phyloP scores from a whole-genome alignment of 2,113 vertebrate genomes.

The western clawed frog (Xenopus tropicalis) region DNA sequence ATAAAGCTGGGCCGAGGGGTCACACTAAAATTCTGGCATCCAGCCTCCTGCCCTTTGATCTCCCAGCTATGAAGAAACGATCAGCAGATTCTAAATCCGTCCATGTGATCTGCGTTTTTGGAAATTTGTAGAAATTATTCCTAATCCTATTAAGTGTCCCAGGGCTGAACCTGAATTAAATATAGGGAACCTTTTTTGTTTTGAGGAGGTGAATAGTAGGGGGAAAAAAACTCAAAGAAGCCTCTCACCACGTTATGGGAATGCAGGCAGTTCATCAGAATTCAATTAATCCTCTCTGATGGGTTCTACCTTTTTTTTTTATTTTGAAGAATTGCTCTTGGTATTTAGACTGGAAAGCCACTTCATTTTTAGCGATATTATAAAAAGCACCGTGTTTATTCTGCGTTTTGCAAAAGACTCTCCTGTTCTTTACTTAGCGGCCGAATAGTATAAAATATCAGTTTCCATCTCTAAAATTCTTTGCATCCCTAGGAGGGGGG shows the following conservation, averaged over 20 bases:
- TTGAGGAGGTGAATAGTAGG: conserved; percentile 80
- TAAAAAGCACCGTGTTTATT: conserved; percentile 67
- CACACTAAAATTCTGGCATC: conserved; percentile 85
- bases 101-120: conserved; percentile 99
- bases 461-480: conserved; percentile 67
- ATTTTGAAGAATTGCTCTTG: conserved; percentile 70
- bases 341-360: conserved; percentile 75
- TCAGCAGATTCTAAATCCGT: conserved; percentile 95
- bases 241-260: conserved; percentile 83
- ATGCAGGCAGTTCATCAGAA: conserved; percentile 83
- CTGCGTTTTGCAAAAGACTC: too few species aligned
- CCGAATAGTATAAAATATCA: conserved; percentile 73
- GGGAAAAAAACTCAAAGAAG: conserved; percentile 62
- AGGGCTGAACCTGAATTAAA: conserved; percentile 89
- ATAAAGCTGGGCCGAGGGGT: conserved; percentile 84
- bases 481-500: conserved; percentile 88
- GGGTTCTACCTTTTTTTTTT: conserved; percentile 66
- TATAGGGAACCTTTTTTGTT: conserved; percentile 88
- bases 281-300: conserved; percentile 80
- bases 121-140: conserved; percentile 99
- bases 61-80: conserved; percentile 97
- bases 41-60: conserved; percentile 89
- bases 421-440: conserved; percentile 41
- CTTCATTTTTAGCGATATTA: conserved; percentile 70
- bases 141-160: conserved; percentile 97